Base-by-base conservation (phyloP, 2,797 vertebrate species). In the Poliocrania exsul region DNA sequence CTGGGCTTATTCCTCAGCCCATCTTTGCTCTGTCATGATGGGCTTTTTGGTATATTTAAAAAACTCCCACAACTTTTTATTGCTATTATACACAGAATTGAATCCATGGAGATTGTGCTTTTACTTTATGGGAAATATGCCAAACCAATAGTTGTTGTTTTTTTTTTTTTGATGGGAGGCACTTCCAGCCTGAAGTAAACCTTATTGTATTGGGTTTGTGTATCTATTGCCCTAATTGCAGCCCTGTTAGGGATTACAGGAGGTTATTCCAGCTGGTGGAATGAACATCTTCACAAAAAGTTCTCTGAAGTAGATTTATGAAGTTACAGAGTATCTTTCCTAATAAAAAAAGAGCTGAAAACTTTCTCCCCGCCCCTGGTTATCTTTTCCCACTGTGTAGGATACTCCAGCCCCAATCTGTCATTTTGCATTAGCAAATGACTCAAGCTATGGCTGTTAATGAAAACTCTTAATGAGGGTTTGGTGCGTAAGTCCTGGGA, bases 361-460 rank as follows among this genome's bases (percentile, higher is more conserved):
- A 88, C n/a, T 42, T 35, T 38, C 26, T n/a, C n/a, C 1, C 2
- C 0, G 26, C 21, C 23, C 23, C 13, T 3, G 6, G 29, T 54
- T 81, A n/a, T 54, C 21, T 70, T 93, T 93, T 78, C 40, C 37
- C 47, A 54, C 46, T 35, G 21, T 24, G 49, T 19, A 70, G 66
- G 54, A 72, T 79, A 49, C 49, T 70, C 35, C 93, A 87, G 78
- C 88, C 74, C 67, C 5, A 87, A 86, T 85, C 83, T 96, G 93
- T 85, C 84, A 81, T 69, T 92, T 90, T 80, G 74, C 67, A 95
- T 96, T 91, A 94, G 80, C 73, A 81, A 80, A 95, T 42, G 40
- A 95, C 44, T 72, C 50, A 86, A 49, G 58, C 44, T 79, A 60
- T 29, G 47, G 69, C 57, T 90, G 24, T 62, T 91, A 92, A 90